Base-by-base conservation (phyloP, 92 coral and sea anemone species). In the Scolanthus callimorphus region DNA sequence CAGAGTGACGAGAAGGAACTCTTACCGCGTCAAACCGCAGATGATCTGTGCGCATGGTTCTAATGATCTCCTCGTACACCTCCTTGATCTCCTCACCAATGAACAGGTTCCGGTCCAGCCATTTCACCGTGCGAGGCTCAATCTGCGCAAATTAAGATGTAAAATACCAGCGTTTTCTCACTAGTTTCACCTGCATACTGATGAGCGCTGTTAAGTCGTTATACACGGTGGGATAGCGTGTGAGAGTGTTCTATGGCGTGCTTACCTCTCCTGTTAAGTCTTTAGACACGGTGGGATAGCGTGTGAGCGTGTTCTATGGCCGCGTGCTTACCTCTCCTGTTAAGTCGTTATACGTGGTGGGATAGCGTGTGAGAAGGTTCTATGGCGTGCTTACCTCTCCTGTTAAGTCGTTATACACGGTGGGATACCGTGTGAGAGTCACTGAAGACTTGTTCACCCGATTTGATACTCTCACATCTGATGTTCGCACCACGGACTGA, bases 21-120 rank as follows among this genome's bases (percentile, higher is more conserved):
- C 44, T 23, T 51, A 90, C 98, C 94, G 77, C 76, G 50, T 94
- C 99, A 57, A 89, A 94, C 39, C 80, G 73, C 21, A 90, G 86
- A 29, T 89, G 95, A 11, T 89, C 87, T n/a, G 74, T 77, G 10
- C 85, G 78, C 19, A 85, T 79, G 20, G 99, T 94, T 49, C 80
- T 84, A 28, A 74, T 94, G 55, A 94, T 78, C 68, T 94, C 99
- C 65, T 85, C 95, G 56, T 94, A 94, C 38, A 94, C 99, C 44
- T 94, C 99, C 34, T 78, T 86, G 43, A 94, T 89, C 76, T 94
- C 99, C 29, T 94, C 99, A 20, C 99, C 99, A 38, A 94, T 85
- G 38, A 80, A 94, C 52, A 94, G 73, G 69, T 94, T 94, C 39
- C 84, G 73, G 62, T 94, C 99, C 63, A 94, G 62, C 97, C 99